Base-by-base conservation (phyloP, 2,888 invertebrate species). In the Archaeoteleia sp. region DNA sequence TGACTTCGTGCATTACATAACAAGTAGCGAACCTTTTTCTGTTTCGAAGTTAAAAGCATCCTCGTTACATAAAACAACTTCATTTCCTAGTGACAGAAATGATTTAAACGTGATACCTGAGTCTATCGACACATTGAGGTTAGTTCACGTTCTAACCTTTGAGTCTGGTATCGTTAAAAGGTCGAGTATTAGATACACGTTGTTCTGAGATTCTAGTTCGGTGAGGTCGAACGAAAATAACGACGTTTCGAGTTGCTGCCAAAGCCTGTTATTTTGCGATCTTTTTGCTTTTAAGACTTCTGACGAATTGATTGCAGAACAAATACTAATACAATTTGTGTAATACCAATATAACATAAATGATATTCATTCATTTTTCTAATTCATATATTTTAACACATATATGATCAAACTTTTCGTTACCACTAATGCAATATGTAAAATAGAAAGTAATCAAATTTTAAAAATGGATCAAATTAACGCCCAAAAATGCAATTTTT, bases 141-240 rank as follows among this genome's bases (percentile, higher is more conserved):
- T 70, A 57, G 61, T 65, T 53, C 54, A 53, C 57, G 53, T 45
- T 67, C 48, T 60, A 61, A 71, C 69, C 67, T 71, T 69, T 71
- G 17, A 48, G 55, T 65, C 60, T 69, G 68, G 66, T 71, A 57
- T 60, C 66, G 58, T 68, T 60, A 55, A 78, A 77, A 78, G 77
- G 76, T 76, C 76, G 60, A 60, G 71, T 70, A 72, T 76, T 74
- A 51, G 73, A 77, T 72, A 71, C 74, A 57, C 72, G 76, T 57
- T 48, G 49, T 55, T 42, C 32, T 48, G 37, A 49, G 57, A 61
- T 69, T 69, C 65, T 69, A 60, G 58, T 51, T 8, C 62, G 60
- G n/a, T 8, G 46, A 48, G 35, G 45, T 35, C 42, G 53, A 60
- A 65, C 69, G 48, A 69, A 69, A 65, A 69, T 69, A 69, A 65